These are phyloP conservation scores for Paralichthys olivaceus DNA, from an alignment of 2,113 vertebrate species.

Conservation along the genomic window DNA sequence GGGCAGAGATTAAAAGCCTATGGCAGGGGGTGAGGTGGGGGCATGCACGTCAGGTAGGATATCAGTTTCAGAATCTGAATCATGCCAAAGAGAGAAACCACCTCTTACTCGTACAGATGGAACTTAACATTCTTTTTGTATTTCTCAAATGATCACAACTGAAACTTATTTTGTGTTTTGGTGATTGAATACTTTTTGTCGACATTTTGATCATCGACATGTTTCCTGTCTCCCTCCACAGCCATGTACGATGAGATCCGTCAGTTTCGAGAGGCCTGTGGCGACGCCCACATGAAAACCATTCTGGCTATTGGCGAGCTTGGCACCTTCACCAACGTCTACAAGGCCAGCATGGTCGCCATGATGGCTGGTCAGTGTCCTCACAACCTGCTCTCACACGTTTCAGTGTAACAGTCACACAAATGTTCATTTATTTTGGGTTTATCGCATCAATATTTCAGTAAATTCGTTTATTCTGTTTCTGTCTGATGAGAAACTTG, in stretches of 20 bases:
- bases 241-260: slow-evolving; percentile 92
- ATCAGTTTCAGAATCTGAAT: too few species aligned
- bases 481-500: too few species aligned
- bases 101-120: too few species aligned
- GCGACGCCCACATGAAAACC: slow-evolving; percentile 94
- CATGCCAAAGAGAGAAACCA: too few species aligned
- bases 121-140: too few species aligned
- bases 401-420: not conserved
- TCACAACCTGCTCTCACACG: not conserved
- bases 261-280: slow-evolving; percentile 90
- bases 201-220: not conserved
- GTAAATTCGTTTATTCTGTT: not conserved
- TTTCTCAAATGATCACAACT: too few species aligned
- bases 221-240: slow-evolving; percentile 56
- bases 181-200: not conserved
- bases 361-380: slow-evolving; percentile 95
- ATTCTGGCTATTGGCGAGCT: slow-evolving; percentile 95
- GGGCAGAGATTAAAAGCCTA: too few species aligned
- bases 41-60: too few species aligned
- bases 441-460: not conserved
- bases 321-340: slow-evolving; percentile 91
- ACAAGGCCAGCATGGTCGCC: slow-evolving; percentile 95
- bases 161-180: too few species aligned
- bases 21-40: too few species aligned
- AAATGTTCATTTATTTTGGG: not conserved